Evolutionary conservation across 2,888 invertebrate species (phyloP).

Genomic region (Euzetes globulus): DNA sequence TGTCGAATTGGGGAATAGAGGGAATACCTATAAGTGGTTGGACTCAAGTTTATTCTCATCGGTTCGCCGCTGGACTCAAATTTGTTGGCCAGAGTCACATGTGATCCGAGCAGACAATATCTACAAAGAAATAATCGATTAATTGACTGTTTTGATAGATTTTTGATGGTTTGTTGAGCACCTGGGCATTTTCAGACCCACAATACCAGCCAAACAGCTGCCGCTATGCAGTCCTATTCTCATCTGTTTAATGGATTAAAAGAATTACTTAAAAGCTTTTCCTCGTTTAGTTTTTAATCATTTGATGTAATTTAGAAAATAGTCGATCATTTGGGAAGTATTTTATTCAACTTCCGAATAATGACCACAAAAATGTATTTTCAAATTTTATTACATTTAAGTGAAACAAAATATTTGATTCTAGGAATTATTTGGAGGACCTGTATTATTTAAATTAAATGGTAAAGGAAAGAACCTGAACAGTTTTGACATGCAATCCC

Average conservation of each 20-base stretch:
- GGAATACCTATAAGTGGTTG: constrained; percentile 81
- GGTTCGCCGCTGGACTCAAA: constrained; percentile 91
- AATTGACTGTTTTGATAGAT: background rate
- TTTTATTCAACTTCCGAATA: too few relatives aligned
- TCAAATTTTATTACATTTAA: background rate
- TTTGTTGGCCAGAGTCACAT: constrained; percentile 89
- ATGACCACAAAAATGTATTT: background rate
- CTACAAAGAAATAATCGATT: background rate
- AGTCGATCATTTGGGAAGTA: too few relatives aligned
- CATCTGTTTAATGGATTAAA: constrained; percentile 59
- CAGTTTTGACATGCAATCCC: constrained; percentile 31
- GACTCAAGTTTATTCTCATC: constrained; percentile 81
- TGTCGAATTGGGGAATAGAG: background rate
- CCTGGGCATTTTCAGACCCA: constrained; percentile 84
- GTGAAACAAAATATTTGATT: too few relatives aligned
- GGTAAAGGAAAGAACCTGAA: constrained; percentile 30
- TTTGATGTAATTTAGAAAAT: too few relatives aligned
- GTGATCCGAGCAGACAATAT: constrained; percentile 90
- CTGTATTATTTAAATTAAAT: too few relatives aligned
- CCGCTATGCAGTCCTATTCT: constrained; percentile 90
- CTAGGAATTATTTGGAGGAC: too few relatives aligned
- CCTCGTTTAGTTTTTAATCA: too few relatives aligned
- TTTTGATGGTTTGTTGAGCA: background rate
- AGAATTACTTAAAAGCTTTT: background rate
- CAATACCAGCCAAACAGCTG: constrained; percentile 84